phyloP scores from a whole-genome alignment of 2,113 vertebrate genomes.

The Poeciliopsis retropinna region DNA sequence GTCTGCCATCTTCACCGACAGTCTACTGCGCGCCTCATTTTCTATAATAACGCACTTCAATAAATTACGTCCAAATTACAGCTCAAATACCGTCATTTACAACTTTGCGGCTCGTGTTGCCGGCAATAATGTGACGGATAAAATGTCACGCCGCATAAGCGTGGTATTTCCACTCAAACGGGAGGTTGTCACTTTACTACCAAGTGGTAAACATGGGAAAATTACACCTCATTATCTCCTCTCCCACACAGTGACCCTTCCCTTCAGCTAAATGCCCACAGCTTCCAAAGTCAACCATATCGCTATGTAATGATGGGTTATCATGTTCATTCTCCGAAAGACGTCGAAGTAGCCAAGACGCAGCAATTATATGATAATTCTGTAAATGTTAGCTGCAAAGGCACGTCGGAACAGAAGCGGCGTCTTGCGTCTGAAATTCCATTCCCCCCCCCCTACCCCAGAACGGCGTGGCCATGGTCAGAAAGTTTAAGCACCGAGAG shows the following conservation, averaged over 20 bases:
- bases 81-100: neutral
- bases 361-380: neutral
- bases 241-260: neutral
- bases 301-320: neutral
- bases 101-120: neutral
- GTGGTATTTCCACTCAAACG: neutral
- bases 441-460: neutral
- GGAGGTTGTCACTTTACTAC: neutral
- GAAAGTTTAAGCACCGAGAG: slow-evolving; percentile 24
- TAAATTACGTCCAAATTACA: neutral
- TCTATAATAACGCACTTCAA: neutral
- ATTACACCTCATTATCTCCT: neutral
- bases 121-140: neutral
- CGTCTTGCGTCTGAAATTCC: slow-evolving; percentile 4
- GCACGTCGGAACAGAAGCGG: neutral
- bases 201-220: neutral
- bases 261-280: slow-evolving; percentile 2
- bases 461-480: slow-evolving; percentile 36
- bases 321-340: neutral
- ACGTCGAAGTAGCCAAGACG: neutral
- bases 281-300: neutral
- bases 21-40: neutral
- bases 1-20: too few species aligned
- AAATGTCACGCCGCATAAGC: neutral
- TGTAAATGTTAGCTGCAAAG: neutral